Evolutionary conservation across 2,797 vertebrate species (phyloP), one percentile per base, ranked within the genome.

Genomic region (Brotogeris chrysoptera): DNA sequence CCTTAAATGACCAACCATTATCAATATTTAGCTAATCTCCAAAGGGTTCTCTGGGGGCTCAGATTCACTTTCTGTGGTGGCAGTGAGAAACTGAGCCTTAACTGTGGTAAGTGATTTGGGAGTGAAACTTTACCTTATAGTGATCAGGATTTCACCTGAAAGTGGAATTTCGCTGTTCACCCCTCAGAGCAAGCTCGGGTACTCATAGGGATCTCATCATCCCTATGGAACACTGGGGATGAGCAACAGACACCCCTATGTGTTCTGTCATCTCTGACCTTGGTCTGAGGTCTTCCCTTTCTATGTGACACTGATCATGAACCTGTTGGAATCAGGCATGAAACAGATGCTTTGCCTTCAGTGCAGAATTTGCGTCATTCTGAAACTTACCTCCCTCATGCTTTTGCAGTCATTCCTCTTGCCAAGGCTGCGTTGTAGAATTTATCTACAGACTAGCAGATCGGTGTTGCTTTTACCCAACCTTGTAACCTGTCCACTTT

Each of bases 1-100:
- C 59, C 92, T 96, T 80, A 72, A 93, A 74, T 20, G 43, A 94
- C 86, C 82, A 92, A 79, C 81, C 80, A 6, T 38, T 88, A 61
- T 36, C 85, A 79, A 38, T 74, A 80, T 86, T 89, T 71, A 86
- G 66, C 59, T 87, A 60, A 52, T 63, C 21, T 52, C 50, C 61
- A 76, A 43, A 66, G 74, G 78, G n/a, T 46, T 90, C 16, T 81
- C 27, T n/a, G 0, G 57, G 32, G n/a, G 39, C 34, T 83, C 36
- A 50, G 28, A 13, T 65, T 74, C 24, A 9, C 9, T 36, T 76
- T 83, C 63, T 63, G 21, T 61, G 30, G 43, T 34, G 30, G 10
- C 55, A 64, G 11, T 16, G 57, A 80, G 77, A 65, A 78, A 34
- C 5, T 19, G 28, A 88, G 38, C 49, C 52, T 70, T 68, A 55